Conservation (phyloP, 1,140 invertebrate genomes). For the Drosophila nebulosa region DNA sequence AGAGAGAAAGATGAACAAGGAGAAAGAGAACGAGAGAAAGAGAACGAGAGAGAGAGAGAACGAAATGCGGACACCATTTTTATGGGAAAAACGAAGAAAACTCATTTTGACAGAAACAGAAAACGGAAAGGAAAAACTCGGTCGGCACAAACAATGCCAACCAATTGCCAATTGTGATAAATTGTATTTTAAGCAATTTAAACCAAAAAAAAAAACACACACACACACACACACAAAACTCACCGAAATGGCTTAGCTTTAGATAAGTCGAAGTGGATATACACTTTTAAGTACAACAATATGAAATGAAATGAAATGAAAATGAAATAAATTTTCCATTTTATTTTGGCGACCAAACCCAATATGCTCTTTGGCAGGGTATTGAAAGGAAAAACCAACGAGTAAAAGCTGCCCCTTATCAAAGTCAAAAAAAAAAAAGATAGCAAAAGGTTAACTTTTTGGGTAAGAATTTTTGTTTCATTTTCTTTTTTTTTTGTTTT, state of each 20-base stretch:
- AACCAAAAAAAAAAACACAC: conserved; percentile 30
- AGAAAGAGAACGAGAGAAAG: not conserved
- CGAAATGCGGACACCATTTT: not conserved
- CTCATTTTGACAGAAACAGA: conserved; percentile 44
- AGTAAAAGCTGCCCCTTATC: conserved; percentile 43
- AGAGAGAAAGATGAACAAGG: conserved; percentile 9
- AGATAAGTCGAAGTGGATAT: not conserved
- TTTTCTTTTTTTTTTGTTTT: conserved; percentile 3
- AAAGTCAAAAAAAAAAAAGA: conserved; percentile 43
- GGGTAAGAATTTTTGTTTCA: conserved; percentile 19
- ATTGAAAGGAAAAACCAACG: not conserved
- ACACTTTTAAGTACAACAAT: not conserved
- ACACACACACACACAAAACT: too few species aligned
- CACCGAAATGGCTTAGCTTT: not conserved
- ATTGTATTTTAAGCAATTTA: conserved; percentile 77
- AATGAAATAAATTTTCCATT: not conserved
- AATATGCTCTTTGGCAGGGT: not conserved
- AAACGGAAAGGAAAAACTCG: conserved; percentile 26
- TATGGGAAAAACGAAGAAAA: conserved; percentile 28
- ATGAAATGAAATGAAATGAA: too few species aligned
- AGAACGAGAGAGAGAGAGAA: not conserved
- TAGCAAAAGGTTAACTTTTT: conserved; percentile 32
- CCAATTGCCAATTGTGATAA: conserved; percentile 78
- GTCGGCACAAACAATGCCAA: conserved; percentile 34
- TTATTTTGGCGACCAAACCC: not conserved